phyloP scores from a whole-genome alignment of 2,888 invertebrate species.

The Acronicta alni region DNA sequence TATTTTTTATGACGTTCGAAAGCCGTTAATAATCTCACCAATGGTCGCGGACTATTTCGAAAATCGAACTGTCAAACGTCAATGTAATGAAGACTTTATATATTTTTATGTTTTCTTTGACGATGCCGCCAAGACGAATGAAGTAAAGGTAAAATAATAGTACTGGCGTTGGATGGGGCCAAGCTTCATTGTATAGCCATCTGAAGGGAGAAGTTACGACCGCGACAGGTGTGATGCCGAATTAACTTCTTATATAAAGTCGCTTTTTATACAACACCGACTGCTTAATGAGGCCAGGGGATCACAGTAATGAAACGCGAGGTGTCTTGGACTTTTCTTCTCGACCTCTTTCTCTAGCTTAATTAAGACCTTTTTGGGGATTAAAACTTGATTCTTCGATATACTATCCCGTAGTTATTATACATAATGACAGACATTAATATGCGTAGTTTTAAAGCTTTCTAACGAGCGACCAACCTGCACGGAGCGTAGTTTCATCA shows the following conservation, averaged over 20 bases:
- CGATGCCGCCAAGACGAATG: conserved; percentile 79
- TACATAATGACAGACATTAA: conserved; percentile 58
- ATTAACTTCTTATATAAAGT: conserved; percentile 88
- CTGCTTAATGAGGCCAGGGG: conserved; percentile 82
- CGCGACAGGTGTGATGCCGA: conserved; percentile 87
- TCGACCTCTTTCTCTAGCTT: conserved; percentile 72
- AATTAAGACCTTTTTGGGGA: conserved; percentile 78
- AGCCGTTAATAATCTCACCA: conserved; percentile 71
- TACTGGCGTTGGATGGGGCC: conserved; percentile 72
- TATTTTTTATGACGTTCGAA: conserved; percentile 60
- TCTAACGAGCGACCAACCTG: conserved; percentile 74
- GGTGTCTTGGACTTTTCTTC: conserved; percentile 75
- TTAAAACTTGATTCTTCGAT: conserved; percentile 67
- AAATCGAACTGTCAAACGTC: conserved; percentile 85
- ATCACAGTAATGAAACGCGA: conserved; percentile 82
- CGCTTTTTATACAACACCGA: conserved; percentile 84
- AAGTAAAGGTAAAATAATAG: conserved; percentile 78
- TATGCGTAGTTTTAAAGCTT: conserved; percentile 60
- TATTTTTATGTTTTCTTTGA: conserved; percentile 82
- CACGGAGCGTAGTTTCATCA: conserved; percentile 62
- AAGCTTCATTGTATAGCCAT: conserved; percentile 85
- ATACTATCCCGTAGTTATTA: conserved; percentile 58
- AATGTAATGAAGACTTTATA: conserved; percentile 83
- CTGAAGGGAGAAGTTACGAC: conserved; percentile 85
- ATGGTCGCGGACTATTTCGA: conserved; percentile 69